Evolutionary conservation across 2,888 invertebrate genomes (phyloP).

Genomic region (Caenorhabditis uteleia): DNA sequence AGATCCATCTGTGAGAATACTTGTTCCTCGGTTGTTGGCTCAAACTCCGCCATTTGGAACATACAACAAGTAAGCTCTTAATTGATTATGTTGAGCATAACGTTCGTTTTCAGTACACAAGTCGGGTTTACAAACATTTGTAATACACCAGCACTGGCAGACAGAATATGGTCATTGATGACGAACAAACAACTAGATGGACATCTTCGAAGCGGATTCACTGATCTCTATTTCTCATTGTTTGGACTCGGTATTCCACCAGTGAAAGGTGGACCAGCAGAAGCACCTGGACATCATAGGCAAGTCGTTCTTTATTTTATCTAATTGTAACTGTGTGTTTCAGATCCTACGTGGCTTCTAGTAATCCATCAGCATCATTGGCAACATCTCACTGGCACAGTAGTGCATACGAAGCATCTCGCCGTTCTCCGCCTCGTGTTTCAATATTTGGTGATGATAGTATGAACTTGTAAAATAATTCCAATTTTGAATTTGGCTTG

Average conservation of each 20-base stretch:
- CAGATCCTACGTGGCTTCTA: slow-evolving; percentile 12
- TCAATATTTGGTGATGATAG: slow-evolving; percentile 30
- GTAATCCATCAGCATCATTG: slow-evolving; percentile 13
- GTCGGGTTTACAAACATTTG: slow-evolving; percentile 21
- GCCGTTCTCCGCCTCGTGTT: slow-evolving; percentile 27
- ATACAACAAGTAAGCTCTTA: slow-evolving; percentile 37
- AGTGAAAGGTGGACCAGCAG: slow-evolving; percentile 33
- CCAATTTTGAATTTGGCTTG: too few species aligned
- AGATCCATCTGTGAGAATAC: slow-evolving; percentile 44
- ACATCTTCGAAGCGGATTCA: slow-evolving; percentile 23
- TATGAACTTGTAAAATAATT: slow-evolving; percentile 24
- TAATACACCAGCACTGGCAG: slow-evolving; percentile 38
- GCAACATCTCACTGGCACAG: slow-evolving; percentile 34
- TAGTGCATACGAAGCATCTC: slow-evolving; percentile 29
- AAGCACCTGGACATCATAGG: slow-evolving; percentile 41
- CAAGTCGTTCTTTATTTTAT: background rate
- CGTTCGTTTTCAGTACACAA: slow-evolving; percentile 27
- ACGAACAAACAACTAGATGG: slow-evolving; percentile 26
- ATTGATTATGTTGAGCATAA: background rate
- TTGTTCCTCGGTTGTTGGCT: slow-evolving; percentile 39
- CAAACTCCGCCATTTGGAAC: slow-evolving; percentile 44
- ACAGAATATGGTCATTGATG: slow-evolving; percentile 32
- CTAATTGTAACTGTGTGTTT: background rate
- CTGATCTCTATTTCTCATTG: slow-evolving; percentile 47
- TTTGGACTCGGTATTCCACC: slow-evolving; percentile 46